Base-by-base conservation (phyloP, 37 sponge, comb jelly and placozoan species). In the Corticium candelabrum region DNA sequence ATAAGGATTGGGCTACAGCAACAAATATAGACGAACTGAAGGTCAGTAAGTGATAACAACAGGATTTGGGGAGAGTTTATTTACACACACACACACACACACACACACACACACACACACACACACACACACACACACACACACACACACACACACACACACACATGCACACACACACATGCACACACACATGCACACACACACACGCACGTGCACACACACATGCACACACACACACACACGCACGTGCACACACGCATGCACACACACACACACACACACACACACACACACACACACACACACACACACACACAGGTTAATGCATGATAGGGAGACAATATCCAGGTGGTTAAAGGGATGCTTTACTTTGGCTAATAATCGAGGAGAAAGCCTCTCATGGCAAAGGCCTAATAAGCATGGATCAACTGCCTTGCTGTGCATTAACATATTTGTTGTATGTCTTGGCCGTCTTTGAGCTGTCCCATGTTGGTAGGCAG, bases 1-100 rank as follows among this genome's bases (percentile, higher is more conserved):
- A 97, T 82, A 97, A 97, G 76, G 95, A 91, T 50, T 97, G 99
- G 99, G 76, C 37, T 29, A 89, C 84, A 3, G 99, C 99, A 41
- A 97, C 99, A 34, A 78, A 89, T 79, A 82, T 97, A 7, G 84
- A 87, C 3, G 74, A 91, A 35, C 85, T 97, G 21, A 93, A 93
- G 91, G 38, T 33, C 30, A 33, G 35, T n/a, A n/a, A n/a, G n/a
- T n/a, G n/a, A n/a, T n/a, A n/a, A n/a, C n/a, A n/a, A n/a, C n/a
- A 21, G 11, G 11, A 50, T 11, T 27, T 27, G 21, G 21, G 21
- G 62, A 11, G 11, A 21, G 21, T 11, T n/a, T n/a, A 3, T 2
- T 39, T 38, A 69, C n/a, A 73, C 40, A 84, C 37, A 41, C 68
- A 75, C 40, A 74, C 78, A 79, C 50, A 78, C 50, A 78, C 31